phyloP scores from a whole-genome alignment of 2,888 invertebrate species.

The Rotaria magnacalcarata region DNA sequence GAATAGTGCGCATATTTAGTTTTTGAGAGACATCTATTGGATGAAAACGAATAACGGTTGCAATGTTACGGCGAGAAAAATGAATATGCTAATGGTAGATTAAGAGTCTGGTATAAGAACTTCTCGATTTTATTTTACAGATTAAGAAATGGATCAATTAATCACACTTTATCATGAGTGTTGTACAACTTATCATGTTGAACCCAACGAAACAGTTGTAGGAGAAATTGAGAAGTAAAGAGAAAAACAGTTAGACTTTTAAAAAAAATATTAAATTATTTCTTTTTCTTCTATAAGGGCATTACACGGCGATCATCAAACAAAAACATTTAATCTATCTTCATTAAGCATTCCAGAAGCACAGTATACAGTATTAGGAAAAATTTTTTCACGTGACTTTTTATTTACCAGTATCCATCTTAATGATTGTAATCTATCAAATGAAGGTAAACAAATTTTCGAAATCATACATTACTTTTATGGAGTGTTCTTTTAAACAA shows the following conservation, averaged over 20 bases:
- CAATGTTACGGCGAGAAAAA: not conserved
- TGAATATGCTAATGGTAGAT: not conserved
- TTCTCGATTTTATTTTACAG: not conserved
- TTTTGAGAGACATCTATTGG: not conserved
- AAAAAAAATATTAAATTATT: not conserved
- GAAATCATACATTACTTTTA: too few species aligned
- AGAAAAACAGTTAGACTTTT: not conserved
- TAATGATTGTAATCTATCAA: slow-evolving; percentile 58
- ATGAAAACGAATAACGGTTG: not conserved
- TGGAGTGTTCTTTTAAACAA: not conserved
- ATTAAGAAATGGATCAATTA: slow-evolving; percentile 37
- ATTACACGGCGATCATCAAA: not conserved
- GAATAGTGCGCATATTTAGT: not conserved
- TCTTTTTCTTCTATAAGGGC: not conserved
- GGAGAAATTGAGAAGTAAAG: slow-evolving; percentile 32
- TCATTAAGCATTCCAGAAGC: slow-evolving; percentile 54
- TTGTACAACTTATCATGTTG: slow-evolving; percentile 39
- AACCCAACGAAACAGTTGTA: slow-evolving; percentile 41
- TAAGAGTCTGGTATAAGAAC: not conserved
- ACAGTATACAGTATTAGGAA: slow-evolving; percentile 56
- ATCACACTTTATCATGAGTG: slow-evolving; percentile 40
- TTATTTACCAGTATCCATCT: slow-evolving; percentile 54
- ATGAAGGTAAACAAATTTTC: slow-evolving; percentile 53
- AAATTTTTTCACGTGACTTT: slow-evolving; percentile 54
- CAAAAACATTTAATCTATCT: slow-evolving; percentile 52